Base-by-base conservation (phyloP, 23 tunicate species). In the Botrylloides violaceus region DNA sequence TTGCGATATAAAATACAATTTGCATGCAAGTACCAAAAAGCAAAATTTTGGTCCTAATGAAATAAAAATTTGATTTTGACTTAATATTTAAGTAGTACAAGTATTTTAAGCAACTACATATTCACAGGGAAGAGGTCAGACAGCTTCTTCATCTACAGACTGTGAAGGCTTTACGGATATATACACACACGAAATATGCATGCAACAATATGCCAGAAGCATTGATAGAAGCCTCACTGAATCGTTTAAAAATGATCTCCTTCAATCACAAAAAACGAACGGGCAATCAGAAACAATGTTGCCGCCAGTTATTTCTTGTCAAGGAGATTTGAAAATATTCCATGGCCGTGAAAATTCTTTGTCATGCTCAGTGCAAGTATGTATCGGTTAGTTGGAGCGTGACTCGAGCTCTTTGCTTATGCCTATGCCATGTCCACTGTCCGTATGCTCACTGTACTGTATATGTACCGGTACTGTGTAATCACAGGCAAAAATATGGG, bases 151-250 rank as follows among this genome's bases (percentile, higher is more conserved):
- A n/a, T n/a, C n/a, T n/a, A n/a, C 7, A 23, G 30, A 26, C 64
- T 63, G 74, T 25, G 37, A 37, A 21, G 74, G 37, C 20, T 68
- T 68, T 22, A 23, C 74, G 58, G 74, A 68, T 37, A 20, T 68
- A 24, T 23, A 43, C 57, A 19, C 58, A 9, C 37, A 68, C 28
- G 74, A 68, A 43, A 39, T 68, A 19, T 68, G 74, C 30, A 68
- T 68, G 12, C 74, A 68, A 23, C 74, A 68, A 23, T 39, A 24
- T 32, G 18, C 6, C 4, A 26, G 58, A 36, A 24, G 56, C 4
- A 9, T 6, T 20, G 29, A 26, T 20, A 2, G 31, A 37, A 37
- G 12, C 12, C 30, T 68, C 30, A 37, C 7, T 4, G 58, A 68
- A 4, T 19, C 23, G 25, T 9, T 39, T 12, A 68, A 0, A 25